A percentile compares a stretch with the other conserved stretches of the same genome.
These are phyloP conservation scores for Anolis carolinensis DNA, from an alignment of 2,113 vertebrate species.

Conservation along the genomic window DNA sequence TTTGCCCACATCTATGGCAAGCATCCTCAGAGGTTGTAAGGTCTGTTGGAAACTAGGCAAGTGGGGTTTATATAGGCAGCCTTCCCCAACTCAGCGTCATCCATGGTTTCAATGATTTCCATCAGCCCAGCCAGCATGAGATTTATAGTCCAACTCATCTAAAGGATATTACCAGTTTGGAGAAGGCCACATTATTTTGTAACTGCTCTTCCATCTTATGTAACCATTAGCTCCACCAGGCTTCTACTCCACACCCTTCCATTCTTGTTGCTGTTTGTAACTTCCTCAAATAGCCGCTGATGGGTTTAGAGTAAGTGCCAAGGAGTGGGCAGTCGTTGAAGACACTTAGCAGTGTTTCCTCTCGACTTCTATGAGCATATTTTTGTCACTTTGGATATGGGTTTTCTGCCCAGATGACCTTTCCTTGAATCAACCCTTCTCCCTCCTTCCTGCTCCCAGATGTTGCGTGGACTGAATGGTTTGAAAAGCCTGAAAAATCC, in stretches of 20 bases:
- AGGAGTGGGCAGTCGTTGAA: slow-evolving; percentile 38
- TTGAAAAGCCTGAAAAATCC: slow-evolving; percentile 82
- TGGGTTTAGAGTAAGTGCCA: slow-evolving; percentile 48
- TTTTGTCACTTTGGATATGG: background rate
- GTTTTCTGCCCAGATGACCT: slow-evolving; percentile 13
- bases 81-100: background rate
- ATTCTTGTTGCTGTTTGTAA: slow-evolving; percentile 38
- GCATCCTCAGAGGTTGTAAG: too few relatives aligned
- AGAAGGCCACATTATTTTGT: slow-evolving; percentile 30
- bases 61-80: too few relatives aligned
- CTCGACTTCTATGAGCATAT: background rate
- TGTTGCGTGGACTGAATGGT: slow-evolving; percentile 95
- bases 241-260: background rate
- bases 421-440: slow-evolving; percentile 38
- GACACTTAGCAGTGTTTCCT: slow-evolving; percentile 48
- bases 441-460: slow-evolving; percentile 71
- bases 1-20: too few relatives aligned
- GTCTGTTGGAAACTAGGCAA: too few relatives aligned
- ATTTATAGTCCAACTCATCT: background rate
- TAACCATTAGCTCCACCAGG: slow-evolving; percentile 31
- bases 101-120: background rate
- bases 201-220: background rate
- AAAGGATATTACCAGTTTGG: background rate
- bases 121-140: background rate
- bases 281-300: slow-evolving; percentile 26